Base-by-base conservation (phyloP, 2,113 vertebrate species). In the Oostethus manadensis region DNA sequence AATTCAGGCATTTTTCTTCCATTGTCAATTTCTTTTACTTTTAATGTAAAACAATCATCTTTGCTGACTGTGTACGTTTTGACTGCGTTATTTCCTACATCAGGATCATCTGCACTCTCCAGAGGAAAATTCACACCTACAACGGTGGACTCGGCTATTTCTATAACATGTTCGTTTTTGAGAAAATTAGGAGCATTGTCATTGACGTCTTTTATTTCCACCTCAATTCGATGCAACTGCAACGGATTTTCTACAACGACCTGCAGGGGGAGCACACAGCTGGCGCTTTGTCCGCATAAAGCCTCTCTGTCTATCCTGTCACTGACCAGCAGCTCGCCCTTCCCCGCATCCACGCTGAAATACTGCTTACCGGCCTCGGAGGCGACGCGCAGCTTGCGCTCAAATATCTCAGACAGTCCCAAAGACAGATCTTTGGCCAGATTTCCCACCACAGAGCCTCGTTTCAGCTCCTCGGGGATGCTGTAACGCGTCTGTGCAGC, bases 221-320 rank as follows among this genome's bases (percentile, higher is more conserved):
- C 86, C 70, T 91, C 90, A 1, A 88, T 83, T 18, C 81, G 79
- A 59, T 26, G 26, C 14, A 58, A 13, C 29, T 91, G 90, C 51
- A 92, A 73, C 1, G 92, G 91, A 3, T 89, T 86, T 63, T 92
- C 91, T 65, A 91, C 66, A 13, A 92, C 82, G 0, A 91, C 79
- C 0, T 92, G 90, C 55, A 92, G 78, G 47, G 88, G 82, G 42
- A 94, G 51, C 1, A 89, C 66, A 57, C 92, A 95, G 54, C 56
- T 87, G 22, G 56, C 49, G 64, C 84, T 92, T 84, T 82, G 84
- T 42, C 87, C 89, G 2, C 93, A 94, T 49, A 93, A 74, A 11
- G 74, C 70, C 70, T 96, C 93, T 62, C 92, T 89, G 82, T 95
- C 93, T 77, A 92, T 90, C 69, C 87, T 85, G 56, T 91, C 86